These are phyloP conservation scores for Paradoxurus hermaphroditus DNA, from an alignment of 2,113 vertebrate species.

Conservation along the genomic window DNA sequence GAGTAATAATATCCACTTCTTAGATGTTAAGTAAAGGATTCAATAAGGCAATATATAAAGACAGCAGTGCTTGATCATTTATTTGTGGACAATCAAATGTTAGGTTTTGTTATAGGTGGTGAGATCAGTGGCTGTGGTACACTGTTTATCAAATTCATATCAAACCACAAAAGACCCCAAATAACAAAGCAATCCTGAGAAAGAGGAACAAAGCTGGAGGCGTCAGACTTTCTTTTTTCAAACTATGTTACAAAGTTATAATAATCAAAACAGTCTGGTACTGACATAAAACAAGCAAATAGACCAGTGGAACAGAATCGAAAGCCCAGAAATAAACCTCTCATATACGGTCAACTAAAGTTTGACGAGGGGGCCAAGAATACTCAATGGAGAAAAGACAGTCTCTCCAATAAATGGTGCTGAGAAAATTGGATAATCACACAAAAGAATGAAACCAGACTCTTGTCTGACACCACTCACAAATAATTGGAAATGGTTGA, in stretches of 20 bases:
- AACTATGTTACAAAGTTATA: background rate
- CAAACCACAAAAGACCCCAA: background rate
- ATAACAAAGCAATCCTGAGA: background rate
- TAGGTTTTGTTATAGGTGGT: background rate
- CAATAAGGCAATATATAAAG: background rate
- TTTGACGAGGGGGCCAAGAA: background rate
- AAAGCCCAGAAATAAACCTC: background rate
- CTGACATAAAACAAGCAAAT: background rate
- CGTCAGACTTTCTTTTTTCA: background rate
- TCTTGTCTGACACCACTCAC: background rate
- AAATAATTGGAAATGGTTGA: too few species aligned
- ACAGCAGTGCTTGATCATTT: background rate
- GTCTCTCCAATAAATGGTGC: background rate
- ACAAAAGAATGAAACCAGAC: background rate
- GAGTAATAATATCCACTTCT: background rate
- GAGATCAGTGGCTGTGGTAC: background rate
- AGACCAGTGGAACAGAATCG: background rate
- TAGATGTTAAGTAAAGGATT: background rate
- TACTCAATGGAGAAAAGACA: background rate
- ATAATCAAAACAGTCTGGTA: background rate
- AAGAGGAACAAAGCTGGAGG: background rate
- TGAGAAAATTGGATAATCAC: background rate
- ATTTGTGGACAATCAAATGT: background rate
- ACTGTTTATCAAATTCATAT: background rate
- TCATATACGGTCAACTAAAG: background rate